Evolutionary conservation across 2,888 invertebrate genomes (phyloP).

Genomic region (Drosophila multiciliata): DNA sequence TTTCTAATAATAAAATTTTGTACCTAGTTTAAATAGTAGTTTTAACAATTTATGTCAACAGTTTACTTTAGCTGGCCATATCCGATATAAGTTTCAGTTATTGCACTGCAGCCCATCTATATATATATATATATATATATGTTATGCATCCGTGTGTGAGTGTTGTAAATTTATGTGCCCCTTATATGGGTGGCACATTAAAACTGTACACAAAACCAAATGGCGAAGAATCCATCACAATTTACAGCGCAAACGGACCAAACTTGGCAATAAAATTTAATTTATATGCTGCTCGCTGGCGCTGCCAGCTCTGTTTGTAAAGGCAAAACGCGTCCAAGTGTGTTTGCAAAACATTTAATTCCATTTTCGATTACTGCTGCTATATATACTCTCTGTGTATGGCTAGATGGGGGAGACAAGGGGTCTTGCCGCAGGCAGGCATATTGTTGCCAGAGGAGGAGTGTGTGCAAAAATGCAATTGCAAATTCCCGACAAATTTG

Average conservation of each 20-base stretch:
- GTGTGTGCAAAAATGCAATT: slow-evolving; percentile 54
- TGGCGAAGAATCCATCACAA: slow-evolving; percentile 61
- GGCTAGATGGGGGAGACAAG: background rate
- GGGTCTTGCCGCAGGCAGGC: background rate
- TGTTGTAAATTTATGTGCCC: slow-evolving; percentile 30
- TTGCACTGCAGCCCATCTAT: slow-evolving; percentile 19
- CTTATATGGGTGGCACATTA: slow-evolving; percentile 29
- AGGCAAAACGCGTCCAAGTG: slow-evolving; percentile 47
- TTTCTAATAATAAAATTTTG: background rate
- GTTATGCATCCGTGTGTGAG: slow-evolving; percentile 36
- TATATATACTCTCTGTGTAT: background rate
- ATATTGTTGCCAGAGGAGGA: background rate
- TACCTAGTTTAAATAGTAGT: background rate
- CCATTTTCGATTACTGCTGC: slow-evolving; percentile 61
- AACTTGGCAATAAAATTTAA: slow-evolving; percentile 69
- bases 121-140: slow-evolving; percentile 35
- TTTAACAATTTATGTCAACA: background rate
- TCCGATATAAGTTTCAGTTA: slow-evolving; percentile 12
- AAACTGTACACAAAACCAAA: slow-evolving; percentile 39
- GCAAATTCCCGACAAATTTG: slow-evolving; percentile 58
- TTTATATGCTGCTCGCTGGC: slow-evolving; percentile 49
- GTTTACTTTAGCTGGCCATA: background rate
- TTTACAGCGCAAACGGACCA: slow-evolving; percentile 52
- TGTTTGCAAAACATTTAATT: slow-evolving; percentile 70
- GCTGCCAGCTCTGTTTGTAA: slow-evolving; percentile 1